These are phyloP conservation scores for Cephus spinipes DNA, from an alignment of 2,888 invertebrate genomes.

Conservation along the genomic window DNA sequence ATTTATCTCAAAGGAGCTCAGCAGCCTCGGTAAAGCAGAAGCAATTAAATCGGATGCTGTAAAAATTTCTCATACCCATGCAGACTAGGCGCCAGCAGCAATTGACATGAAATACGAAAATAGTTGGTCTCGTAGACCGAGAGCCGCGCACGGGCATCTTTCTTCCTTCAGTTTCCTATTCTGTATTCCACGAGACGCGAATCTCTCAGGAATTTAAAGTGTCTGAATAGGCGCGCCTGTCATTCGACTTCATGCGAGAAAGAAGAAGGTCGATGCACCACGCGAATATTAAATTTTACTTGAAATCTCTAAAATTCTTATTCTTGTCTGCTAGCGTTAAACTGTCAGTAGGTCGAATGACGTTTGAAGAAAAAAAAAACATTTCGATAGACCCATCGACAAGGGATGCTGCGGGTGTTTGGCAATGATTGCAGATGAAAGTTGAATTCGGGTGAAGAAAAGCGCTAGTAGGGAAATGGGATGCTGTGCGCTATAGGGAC, in stretches of 20 bases:
- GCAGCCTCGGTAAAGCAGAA: neutral
- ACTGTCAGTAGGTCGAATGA: neutral
- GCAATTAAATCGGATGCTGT: neutral
- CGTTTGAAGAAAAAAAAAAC: too few relatives aligned
- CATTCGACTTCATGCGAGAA: neutral
- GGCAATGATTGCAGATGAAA: too few relatives aligned
- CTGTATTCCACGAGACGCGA: slow-evolving; percentile 49
- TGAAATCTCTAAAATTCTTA: neutral
- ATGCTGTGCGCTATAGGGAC: too few relatives aligned
- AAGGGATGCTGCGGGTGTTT: too few relatives aligned
- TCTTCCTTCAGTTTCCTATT: slow-evolving; percentile 49
- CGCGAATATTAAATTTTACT: neutral
- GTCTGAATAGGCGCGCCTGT: slow-evolving; percentile 30
- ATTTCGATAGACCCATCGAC: too few relatives aligned
- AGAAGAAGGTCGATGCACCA: neutral
- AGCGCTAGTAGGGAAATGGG: too few relatives aligned
- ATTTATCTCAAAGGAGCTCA: neutral
- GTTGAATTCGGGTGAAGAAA: too few relatives aligned
- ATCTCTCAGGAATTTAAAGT: slow-evolving; percentile 45
- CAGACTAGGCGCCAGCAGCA: neutral
- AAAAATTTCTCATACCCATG: neutral
- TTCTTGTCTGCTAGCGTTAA: neutral
- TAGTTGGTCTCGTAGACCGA: slow-evolving; percentile 32
- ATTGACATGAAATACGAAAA: slow-evolving; percentile 18
- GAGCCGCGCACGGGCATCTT: slow-evolving; percentile 18